Evolutionary conservation across 2,888 invertebrate genomes (phyloP), one percentile per base, ranked within the genome.

Genomic region (Yponomeuta cagnagella): DNA sequence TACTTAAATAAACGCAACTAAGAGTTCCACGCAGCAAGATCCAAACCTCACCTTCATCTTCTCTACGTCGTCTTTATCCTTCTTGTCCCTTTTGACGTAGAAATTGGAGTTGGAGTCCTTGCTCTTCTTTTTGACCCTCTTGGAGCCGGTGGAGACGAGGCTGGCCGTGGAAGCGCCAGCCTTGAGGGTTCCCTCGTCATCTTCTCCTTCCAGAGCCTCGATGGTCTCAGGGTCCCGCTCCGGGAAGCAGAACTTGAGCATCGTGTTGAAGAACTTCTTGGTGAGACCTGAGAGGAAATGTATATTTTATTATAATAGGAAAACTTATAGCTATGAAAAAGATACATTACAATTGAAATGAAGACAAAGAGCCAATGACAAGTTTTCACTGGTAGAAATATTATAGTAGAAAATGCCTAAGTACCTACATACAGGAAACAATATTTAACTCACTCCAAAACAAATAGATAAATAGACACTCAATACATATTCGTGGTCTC

Each of bases 211-310:
- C 72, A 92, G 92, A 1, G 90, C 93, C 80, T 97, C 97, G 73
- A 96, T 95, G 43, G 95, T 95, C 79, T 98, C 97, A 0, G 96
- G 95, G 84, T 97, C 97, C 74, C 98, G 95, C 87, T 98, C 98
- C 1, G 98, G 98, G 86, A 99, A 99, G 87, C 98, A 99, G 88
- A 99, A 99, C 87, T 97, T 97, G 79, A 99, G 93, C 96, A 99
- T 98, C 66, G 98, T 98, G 84, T 97, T 97, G 93, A 97, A 99
- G 90, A 99, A 98, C 85, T 98, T 97, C 87, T 98, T 98, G 0
- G 98, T 99, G 71, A 99, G 92, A 75, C 96, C 95, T 95, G 77
- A 6, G 8, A 64, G 69, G 23, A 33, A 2, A 33, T 23, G 23
- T 23, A 23, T 23, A 23, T 23, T 23, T 23, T 23, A 23, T 23